Base-by-base conservation (phyloP, 2,888 invertebrate species). In the Peribatodes rhomboidaria region DNA sequence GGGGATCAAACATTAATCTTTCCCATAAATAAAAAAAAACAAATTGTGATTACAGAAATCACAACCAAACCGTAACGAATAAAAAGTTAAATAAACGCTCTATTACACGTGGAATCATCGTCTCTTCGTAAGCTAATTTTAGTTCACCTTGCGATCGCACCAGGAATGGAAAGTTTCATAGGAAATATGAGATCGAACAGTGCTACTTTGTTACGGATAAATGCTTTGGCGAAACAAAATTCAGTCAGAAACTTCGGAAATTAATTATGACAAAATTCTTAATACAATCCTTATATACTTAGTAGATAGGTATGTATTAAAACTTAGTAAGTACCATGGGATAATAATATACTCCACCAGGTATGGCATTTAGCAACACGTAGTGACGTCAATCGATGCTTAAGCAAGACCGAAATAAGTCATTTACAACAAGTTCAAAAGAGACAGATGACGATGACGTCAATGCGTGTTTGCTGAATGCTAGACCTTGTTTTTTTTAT, bases 41-140 rank as follows among this genome's bases (percentile, higher is more conserved):
- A 41, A 37, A 37, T 11, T 39, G 14, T 4, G 14, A 7, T 6
- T n/a, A n/a, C 1, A 54, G 61, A 63, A 69, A 64, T 67, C 69
- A 49, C 69, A 69, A 68, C 60, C 65, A 62, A 65, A 61, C 65
- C 47, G 62, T 65, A 49, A 62, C 71, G 73, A 63, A 31, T 49
- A 71, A 69, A 74, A 44, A 14, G n/a, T 7, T 18, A 46, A 44
- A 68, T 70, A 72, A 75, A 65, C 71, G 71, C 69, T 77, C 71
- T 75, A 80, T 77, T 76, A 79, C 78, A 81, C 78, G 78, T 80
- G 78, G 76, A 81, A 80, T 78, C 77, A 76, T 27, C 80, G 78
- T 81, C 81, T 82, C 84, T 79, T 82, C 82, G 76, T 71, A 74
- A 77, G 82, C 78, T 86, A 86, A 84, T 81, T 87, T 84, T 86